phyloP scores from a whole-genome alignment of 2,888 invertebrate species.

The Tenodera sinensis region DNA sequence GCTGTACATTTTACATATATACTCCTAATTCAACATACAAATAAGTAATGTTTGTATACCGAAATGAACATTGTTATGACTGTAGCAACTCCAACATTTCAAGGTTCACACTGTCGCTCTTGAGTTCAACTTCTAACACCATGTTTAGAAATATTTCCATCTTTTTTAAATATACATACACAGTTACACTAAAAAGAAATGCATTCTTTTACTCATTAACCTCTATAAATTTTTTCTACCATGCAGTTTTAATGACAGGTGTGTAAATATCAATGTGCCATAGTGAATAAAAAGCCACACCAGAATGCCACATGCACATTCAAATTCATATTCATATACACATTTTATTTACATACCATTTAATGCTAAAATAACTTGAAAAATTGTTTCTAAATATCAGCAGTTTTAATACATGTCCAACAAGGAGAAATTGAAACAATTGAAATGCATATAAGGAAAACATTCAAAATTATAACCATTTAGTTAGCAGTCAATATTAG shows the following conservation, averaged over 20 bases:
- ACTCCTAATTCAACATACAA: too few relatives aligned
- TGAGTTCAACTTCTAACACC: too few relatives aligned
- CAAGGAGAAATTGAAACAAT: neutral
- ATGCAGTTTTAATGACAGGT: neutral
- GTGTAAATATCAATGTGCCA: neutral
- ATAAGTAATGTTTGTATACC: too few relatives aligned
- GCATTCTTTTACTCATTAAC: neutral
- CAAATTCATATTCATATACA: neutral
- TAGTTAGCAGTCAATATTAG: neutral
- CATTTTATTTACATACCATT: neutral
- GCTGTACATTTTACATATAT: too few relatives aligned
- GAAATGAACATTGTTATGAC: too few relatives aligned
- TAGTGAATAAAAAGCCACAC: neutral
- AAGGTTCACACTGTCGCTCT: too few relatives aligned
- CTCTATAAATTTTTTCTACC: neutral
- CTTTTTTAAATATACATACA: too few relatives aligned
- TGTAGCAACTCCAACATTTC: too few relatives aligned
- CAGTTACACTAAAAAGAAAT: neutral
- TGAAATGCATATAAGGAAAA: neutral
- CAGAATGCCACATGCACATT: neutral
- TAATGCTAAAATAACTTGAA: neutral
- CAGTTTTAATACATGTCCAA: neutral
- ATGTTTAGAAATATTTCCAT: too few relatives aligned
- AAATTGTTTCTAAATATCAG: neutral
- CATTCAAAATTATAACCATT: neutral